Base-by-base conservation (phyloP, 2,113 vertebrate species). In the Brachypteracias leptosomus region DNA sequence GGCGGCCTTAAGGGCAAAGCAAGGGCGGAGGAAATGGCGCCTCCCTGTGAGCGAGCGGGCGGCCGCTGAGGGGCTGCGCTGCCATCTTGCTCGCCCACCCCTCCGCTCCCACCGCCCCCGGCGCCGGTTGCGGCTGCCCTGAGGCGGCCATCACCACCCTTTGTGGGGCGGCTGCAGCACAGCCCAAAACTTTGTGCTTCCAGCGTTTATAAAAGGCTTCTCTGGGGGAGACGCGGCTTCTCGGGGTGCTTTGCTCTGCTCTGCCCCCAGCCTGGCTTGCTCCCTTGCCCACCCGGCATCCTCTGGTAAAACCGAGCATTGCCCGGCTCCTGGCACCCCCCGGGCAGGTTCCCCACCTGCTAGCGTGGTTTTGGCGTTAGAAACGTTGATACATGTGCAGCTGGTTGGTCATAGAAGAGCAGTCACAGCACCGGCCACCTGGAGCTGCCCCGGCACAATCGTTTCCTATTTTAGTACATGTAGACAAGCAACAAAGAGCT, bases 11-110 rank as follows among this genome's bases (percentile, higher is more conserved):
- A 96, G 94, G 92, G 88, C 88, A 16, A 21, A 85, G 82, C 85
- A 96, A 96, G 96, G 94, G 85, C 94, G 67, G 61, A 89, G 93
- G 74, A 85, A 96, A 85, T 87, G 88, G 88, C 70, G 85, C 85
- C 94, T 80, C 85, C 88, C 26, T 94, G 90, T 87, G 88, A 93
- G 44, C 15, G 72, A 67, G 68, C 38, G 38, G 35, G 59, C 35
- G 4, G 40, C 33, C 24, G 66, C 61, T 18, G 86, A 18, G 46
- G 33, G 12, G 24, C 36, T 33, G 72, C 18, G n/a, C 42, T 7
- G 58, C 40, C 72, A 75, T 63, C 19, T 61, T 44, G 28, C 24
- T 33, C 20, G 9, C 13, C 7, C 31, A 1, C 19, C 51, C 24
- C 33, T 13, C 29, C 52, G 15, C 9, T 68, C n/a, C 36, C 57